Conservation (phyloP, 2,797 vertebrate genomes). For the Staurois parvus region DNA sequence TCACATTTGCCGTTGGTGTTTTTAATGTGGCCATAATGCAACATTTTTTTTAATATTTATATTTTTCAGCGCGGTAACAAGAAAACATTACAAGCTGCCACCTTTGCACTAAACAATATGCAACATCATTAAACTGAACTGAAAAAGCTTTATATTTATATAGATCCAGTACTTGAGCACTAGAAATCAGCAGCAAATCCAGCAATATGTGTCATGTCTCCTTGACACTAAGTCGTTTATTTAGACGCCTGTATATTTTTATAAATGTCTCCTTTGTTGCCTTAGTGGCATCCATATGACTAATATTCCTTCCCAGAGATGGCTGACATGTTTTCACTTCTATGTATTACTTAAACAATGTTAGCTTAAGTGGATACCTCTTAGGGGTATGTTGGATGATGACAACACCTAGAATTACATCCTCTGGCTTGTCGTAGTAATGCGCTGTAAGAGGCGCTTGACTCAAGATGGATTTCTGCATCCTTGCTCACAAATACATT, state of each 20-base stretch:
- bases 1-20: no score
- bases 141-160: not conserved
- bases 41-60: no score
- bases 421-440: slow-evolving; percentile 42
- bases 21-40: no score
- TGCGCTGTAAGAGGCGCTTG: not conserved
- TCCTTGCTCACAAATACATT: slow-evolving; percentile 45
- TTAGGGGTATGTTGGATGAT: slow-evolving; percentile 69
- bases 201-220: slow-evolving; percentile 69
- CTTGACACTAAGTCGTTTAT: not conserved
- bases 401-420: slow-evolving; percentile 67
- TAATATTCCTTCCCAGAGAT: slow-evolving; percentile 22
- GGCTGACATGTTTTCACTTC: slow-evolving; percentile 45
- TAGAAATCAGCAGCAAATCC: not conserved
- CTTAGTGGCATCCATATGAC: slow-evolving; percentile 12
- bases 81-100: not conserved
- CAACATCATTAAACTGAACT: not conserved
- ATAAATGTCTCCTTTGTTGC: slow-evolving; percentile 12
- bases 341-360: slow-evolving; percentile 61
- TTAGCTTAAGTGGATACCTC: slow-evolving; percentile 66
- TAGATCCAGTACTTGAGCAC: slow-evolving; percentile 52
- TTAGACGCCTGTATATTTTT: slow-evolving; percentile 36
- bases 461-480: slow-evolving; percentile 41
- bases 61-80: no score
- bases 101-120: not conserved